Evolutionary conservation across 2,888 invertebrate species (phyloP).

Genomic region (Clivina fossor): DNA sequence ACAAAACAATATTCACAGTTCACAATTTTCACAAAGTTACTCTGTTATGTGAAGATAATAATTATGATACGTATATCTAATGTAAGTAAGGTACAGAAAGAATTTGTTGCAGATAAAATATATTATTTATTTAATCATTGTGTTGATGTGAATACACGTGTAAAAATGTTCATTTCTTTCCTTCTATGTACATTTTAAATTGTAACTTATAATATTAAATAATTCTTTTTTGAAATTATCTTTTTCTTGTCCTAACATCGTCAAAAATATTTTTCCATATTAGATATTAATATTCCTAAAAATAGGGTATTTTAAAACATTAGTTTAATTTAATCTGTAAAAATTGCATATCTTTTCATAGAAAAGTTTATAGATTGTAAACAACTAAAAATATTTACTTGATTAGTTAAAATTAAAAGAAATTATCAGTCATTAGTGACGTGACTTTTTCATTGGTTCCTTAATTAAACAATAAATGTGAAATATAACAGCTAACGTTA

Average conservation of each 20-base stretch:
- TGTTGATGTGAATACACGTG: slow-evolving; percentile 32
- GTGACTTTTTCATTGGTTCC: no score
- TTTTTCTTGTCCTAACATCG: neutral
- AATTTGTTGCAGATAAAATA: slow-evolving; percentile 25
- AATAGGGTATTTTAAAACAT: no score
- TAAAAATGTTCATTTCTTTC: slow-evolving; percentile 29
- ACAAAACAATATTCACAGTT: slow-evolving; percentile 14
- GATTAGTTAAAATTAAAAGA: no score
- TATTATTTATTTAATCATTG: slow-evolving; percentile 30
- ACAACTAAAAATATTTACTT: no score
- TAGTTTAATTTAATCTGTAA: no score
- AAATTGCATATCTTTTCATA: no score
- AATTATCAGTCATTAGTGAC: no score
- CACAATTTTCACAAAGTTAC: slow-evolving; percentile 4
- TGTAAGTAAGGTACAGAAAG: neutral
- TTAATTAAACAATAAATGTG: no score
- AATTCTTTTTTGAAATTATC: slow-evolving; percentile 22
- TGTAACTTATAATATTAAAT: slow-evolving; percentile 31
- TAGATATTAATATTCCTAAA: no score
- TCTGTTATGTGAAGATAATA: slow-evolving; percentile 15
- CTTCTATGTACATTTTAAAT: slow-evolving; percentile 33
- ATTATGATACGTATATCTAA: slow-evolving; percentile 6
- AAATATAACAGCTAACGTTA: no score
- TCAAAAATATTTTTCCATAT: no score
- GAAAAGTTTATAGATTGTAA: no score